Evolutionary conservation across 2,797 vertebrate species (phyloP).

Genomic region (Philypnodon macrostomus): DNA sequence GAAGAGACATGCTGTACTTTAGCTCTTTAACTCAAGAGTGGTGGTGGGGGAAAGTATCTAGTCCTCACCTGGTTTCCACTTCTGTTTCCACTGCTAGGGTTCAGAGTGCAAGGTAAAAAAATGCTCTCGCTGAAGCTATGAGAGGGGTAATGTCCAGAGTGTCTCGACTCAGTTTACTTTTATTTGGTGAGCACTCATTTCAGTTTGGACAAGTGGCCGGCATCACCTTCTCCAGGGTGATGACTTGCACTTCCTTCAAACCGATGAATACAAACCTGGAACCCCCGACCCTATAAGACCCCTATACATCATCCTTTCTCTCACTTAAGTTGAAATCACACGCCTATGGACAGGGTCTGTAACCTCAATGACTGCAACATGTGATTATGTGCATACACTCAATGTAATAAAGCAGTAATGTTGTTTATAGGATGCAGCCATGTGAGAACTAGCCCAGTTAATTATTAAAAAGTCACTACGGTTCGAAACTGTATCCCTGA

Average conservation of each 20-base stretch:
- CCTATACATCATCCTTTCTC: too few species aligned
- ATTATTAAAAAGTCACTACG: slow-evolving; percentile 27
- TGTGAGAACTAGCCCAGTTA: slow-evolving; percentile 17
- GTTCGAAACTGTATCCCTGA: slow-evolving; percentile 15
- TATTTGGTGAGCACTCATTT: slow-evolving; percentile 34
- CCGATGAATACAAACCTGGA: too few species aligned
- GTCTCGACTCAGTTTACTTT: slow-evolving; percentile 22
- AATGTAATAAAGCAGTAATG: slow-evolving; percentile 5
- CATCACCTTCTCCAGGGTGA: slow-evolving; percentile 35
- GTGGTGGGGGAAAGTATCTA: slow-evolving; percentile 12
- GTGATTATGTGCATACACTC: slow-evolving; percentile 29
- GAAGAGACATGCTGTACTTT: slow-evolving; percentile 41
- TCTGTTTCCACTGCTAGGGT: slow-evolving; percentile 47
- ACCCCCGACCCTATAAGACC: too few species aligned
- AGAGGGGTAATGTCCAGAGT: slow-evolving; percentile 38
- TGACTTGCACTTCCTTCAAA: slow-evolving; percentile 28
- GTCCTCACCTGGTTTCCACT: slow-evolving; percentile 60
- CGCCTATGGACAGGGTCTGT: slow-evolving; percentile 38
- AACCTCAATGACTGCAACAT: slow-evolving; percentile 36
- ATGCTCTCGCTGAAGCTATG: slow-evolving; percentile 55
- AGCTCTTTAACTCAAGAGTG: slow-evolving; percentile 22
- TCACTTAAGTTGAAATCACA: slow-evolving; percentile 40
- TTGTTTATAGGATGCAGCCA: slow-evolving; percentile 12
- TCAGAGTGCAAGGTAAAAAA: slow-evolving; percentile 60
- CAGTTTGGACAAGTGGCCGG: slow-evolving; percentile 33